These are phyloP conservation scores for Drosophila mimica DNA, from an alignment of 2,888 invertebrate species.

Conservation along the genomic window DNA sequence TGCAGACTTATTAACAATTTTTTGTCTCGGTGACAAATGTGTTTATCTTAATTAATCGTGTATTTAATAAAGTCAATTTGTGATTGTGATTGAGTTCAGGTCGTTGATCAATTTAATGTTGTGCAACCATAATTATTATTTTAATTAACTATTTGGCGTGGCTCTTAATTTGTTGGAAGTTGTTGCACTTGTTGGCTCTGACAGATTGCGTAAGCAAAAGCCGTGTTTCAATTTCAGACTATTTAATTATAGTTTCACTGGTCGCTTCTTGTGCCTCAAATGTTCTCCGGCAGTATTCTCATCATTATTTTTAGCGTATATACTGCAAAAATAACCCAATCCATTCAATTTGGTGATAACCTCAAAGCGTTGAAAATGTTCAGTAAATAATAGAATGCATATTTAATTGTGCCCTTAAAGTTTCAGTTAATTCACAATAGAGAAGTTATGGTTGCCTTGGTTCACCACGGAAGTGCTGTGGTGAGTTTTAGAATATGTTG, in stretches of 20 bases:
- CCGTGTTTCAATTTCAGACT: background rate
- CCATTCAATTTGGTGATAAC: rapidly evolving
- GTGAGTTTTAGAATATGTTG: background rate
- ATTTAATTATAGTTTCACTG: background rate
- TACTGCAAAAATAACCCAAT: background rate
- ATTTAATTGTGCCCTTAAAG: background rate
- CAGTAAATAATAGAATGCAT: background rate
- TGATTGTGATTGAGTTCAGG: slow-evolving; percentile 29
- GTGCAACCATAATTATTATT: slow-evolving; percentile 39
- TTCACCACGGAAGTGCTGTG: background rate
- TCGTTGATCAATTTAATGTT: slow-evolving; percentile 52
- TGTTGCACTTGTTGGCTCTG: background rate
- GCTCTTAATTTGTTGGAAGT: slow-evolving; percentile 3
- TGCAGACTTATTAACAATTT: slow-evolving; percentile 18
- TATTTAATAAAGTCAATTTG: slow-evolving; percentile 56
- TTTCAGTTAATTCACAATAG: background rate
- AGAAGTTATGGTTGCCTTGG: background rate
- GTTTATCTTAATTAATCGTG: slow-evolving; percentile 49
- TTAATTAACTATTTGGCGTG: slow-evolving; percentile 40
- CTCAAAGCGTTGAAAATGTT: background rate
- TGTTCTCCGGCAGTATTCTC: background rate
- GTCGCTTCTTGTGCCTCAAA: background rate
- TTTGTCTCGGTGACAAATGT: slow-evolving; percentile 22
- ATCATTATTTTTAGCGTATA: background rate
- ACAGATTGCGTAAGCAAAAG: background rate